Base-by-base conservation (phyloP, 2,797 vertebrate species). In the Smutsia gigantea region DNA sequence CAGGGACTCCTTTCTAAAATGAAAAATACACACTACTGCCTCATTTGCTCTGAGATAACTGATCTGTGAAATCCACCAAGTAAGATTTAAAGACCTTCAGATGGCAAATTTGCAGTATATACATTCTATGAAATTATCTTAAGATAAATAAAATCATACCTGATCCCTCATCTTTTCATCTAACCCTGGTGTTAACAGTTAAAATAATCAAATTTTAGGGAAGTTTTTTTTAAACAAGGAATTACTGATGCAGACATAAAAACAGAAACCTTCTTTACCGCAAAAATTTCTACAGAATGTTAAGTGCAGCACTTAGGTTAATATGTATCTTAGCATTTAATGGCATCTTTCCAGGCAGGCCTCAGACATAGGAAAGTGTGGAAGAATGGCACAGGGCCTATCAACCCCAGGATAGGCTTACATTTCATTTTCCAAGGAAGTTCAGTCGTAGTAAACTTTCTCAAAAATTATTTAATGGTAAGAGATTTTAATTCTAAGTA, bases 241-340 rank as follows among this genome's bases (percentile, higher is more conserved):
- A 79, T 72, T 71, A 87, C 29, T 82, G 18, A 31, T 29, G n/a
- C 2, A 89, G 68, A 93, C 68, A 51, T 93, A 14, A 86, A 85
- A 85, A 34, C 17, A 88, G 74, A 74, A 55, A 57, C 1, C 6
- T 39, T 71, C 77, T 87, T 37, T 71, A 46, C 21, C 39, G 82
- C 78, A 91, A 77, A 49, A 37, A 29, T 87, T 94, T 93, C 55
- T 92, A 51, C 9, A 72, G 59, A 91, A 83, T 64, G 53, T 78
- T 86, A 88, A 75, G 27, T 21, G 72, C 5, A 51, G 39, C 2
- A 23, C 37, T 69, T 61, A 49, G 12, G 17, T 93, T 87, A 87
- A 57, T 11, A 46, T 46, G 46, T 46, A 10, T 46, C 46, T 46
- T 46, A 46, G 46, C 46, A 46, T 86, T 93, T 78, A 88, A 85